Conservation (phyloP, 2,888 invertebrate species). For the Andricus curvator region DNA sequence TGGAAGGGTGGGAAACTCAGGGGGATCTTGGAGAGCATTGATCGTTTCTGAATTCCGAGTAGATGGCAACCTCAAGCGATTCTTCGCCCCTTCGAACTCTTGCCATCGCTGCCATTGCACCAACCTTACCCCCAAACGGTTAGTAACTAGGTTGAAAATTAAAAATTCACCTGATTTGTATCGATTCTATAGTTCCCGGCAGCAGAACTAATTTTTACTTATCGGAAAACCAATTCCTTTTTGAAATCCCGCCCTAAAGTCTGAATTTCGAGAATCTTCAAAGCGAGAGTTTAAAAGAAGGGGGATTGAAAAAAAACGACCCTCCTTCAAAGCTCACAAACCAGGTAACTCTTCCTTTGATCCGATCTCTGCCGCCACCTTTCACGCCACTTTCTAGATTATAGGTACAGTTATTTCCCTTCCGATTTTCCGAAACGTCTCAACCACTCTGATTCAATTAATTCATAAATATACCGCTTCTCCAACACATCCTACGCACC, state of each 20-base stretch:
- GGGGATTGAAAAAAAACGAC: slow-evolving; percentile 48
- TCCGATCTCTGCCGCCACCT: slow-evolving; percentile 41
- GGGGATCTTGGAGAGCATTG: slow-evolving; percentile 68
- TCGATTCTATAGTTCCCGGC: not conserved
- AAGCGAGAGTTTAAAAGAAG: slow-evolving; percentile 45
- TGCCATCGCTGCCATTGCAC: slow-evolving; percentile 45
- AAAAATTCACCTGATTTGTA: not conserved
- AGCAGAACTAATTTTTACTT: not conserved
- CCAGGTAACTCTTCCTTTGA: slow-evolving; percentile 51
- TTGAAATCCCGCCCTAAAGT: not conserved
- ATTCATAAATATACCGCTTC: slow-evolving; percentile 57
- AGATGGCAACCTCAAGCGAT: slow-evolving; percentile 67
- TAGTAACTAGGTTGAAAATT: not conserved
- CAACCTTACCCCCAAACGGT: not conserved
- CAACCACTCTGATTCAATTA: slow-evolving; percentile 67
- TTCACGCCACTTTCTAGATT: slow-evolving; percentile 33
- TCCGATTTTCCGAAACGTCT: not conserved
- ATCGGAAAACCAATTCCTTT: not conserved
- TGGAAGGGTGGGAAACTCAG: slow-evolving; percentile 54
- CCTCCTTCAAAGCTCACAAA: slow-evolving; percentile 46
- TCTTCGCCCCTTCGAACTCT: slow-evolving; percentile 59
- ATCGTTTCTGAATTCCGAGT: slow-evolving; percentile 76
- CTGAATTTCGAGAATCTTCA: slow-evolving; percentile 7
- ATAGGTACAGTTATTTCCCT: not conserved
- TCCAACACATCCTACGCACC: not conserved